A percentile compares a stretch with the other conserved stretches of the same genome.
These are phyloP conservation scores for Hystrix brachyura DNA, from an alignment of 2,113 vertebrate genomes.

Conservation along the genomic window DNA sequence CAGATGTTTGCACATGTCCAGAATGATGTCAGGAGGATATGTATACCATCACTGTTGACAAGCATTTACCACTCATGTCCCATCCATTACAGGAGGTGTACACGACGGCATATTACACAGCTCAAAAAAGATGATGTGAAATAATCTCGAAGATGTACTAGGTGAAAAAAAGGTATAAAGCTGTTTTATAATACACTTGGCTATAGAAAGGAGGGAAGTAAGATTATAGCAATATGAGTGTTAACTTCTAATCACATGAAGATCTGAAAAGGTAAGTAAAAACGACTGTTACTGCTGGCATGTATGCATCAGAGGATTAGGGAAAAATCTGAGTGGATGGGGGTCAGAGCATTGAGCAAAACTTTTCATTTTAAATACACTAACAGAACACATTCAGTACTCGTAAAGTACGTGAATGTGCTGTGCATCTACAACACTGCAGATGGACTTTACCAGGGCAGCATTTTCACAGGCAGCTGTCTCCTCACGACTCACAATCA, in stretches of 20 bases:
- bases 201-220: neutral
- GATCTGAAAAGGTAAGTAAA: neutral
- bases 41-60: neutral
- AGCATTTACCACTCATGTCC: neutral
- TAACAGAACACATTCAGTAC: neutral
- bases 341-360: neutral
- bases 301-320: neutral
- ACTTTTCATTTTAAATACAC: slow-evolving; percentile 45
- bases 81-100: neutral
- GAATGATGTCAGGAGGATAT: neutral
- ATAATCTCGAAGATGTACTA: slow-evolving; percentile 49
- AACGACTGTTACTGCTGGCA: neutral
- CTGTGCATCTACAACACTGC: neutral
- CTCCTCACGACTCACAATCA: neutral
- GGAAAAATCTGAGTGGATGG: neutral
- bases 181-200: neutral
- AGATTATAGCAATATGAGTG: neutral
- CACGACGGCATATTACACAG: neutral
- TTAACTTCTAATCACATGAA: slow-evolving; percentile 1
- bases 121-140: slow-evolving; percentile 26
- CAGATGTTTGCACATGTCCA: neutral
- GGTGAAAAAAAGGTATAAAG: neutral
- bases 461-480: neutral
- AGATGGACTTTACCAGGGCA: neutral
- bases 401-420: neutral